Evolutionary conservation across 2,888 invertebrate genomes (phyloP).

Genomic region (Scrobipalpa costella): DNA sequence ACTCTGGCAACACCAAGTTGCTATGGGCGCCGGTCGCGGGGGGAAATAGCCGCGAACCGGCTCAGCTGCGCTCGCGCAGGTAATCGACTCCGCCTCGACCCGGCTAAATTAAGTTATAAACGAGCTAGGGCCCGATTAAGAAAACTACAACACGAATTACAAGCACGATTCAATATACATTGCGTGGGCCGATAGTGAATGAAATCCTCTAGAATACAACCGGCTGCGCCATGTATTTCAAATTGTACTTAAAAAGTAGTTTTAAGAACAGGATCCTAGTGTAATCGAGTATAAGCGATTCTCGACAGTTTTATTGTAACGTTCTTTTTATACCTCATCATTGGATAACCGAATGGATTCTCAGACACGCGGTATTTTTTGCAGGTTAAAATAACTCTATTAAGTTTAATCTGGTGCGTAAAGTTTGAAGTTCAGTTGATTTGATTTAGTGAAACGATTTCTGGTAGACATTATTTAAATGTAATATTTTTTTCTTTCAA

Average conservation of each 20-base stretch:
- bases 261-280: constrained; percentile 35
- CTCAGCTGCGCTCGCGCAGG: constrained; percentile 46
- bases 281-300: constrained; percentile 59
- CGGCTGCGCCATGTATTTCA: background rate
- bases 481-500: too few relatives aligned
- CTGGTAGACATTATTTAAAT: too few relatives aligned
- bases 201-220: background rate
- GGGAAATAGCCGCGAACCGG: constrained; percentile 66
- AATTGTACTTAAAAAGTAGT: background rate
- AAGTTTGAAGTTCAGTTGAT: too few relatives aligned
- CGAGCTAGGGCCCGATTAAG: constrained; percentile 44
- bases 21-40: constrained; percentile 37
- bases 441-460: too few relatives aligned
- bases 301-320: constrained; percentile 47
- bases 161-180: too few relatives aligned
- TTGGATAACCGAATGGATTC: background rate
- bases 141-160: background rate
- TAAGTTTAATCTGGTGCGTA: background rate
- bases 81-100: constrained; percentile 35
- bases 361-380: background rate
- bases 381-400: background rate
- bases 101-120: constrained; percentile 76
- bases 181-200: background rate
- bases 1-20: constrained; percentile 15
- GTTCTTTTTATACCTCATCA: constrained; percentile 9